Conservation (phyloP, 2,113 vertebrate species). For the Cranoglanis bouderius region DNA sequence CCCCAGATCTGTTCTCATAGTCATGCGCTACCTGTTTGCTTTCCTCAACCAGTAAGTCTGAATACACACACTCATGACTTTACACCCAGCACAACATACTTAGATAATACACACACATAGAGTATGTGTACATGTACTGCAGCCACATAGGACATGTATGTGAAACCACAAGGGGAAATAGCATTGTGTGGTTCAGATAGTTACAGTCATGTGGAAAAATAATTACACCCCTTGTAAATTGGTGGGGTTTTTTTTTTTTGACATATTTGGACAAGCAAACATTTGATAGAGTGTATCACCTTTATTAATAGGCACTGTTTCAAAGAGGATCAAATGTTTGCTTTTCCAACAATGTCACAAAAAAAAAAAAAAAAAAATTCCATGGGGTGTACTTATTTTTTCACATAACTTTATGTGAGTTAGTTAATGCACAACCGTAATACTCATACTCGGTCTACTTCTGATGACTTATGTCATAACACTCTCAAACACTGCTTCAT, state of each 20-base stretch:
- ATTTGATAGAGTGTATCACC: too few species aligned
- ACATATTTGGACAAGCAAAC: too few species aligned
- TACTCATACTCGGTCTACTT: background rate
- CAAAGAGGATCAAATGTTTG: too few species aligned
- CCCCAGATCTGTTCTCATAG: slow-evolving; percentile 91
- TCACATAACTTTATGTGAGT: background rate
- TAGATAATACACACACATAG: background rate
- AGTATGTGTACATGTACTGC: background rate
- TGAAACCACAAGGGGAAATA: background rate
- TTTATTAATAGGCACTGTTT: too few species aligned
- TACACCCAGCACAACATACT: background rate
- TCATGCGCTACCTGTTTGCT: slow-evolving; percentile 98
- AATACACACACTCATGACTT: background rate
- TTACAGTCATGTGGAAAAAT: background rate
- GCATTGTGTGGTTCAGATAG: background rate
- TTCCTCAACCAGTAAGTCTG: slow-evolving; percentile 97
- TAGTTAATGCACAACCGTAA: background rate
- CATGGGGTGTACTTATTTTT: too few species aligned
- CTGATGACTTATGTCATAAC: too few species aligned
- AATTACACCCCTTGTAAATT: too few species aligned
- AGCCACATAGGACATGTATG: background rate
- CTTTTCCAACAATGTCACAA: too few species aligned
- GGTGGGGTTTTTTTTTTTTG: too few species aligned
- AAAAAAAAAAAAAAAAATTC: too few species aligned
- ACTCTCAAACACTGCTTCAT: background rate